Conservation (phyloP, 2,113 vertebrate species). For the Oryzias woworae region DNA sequence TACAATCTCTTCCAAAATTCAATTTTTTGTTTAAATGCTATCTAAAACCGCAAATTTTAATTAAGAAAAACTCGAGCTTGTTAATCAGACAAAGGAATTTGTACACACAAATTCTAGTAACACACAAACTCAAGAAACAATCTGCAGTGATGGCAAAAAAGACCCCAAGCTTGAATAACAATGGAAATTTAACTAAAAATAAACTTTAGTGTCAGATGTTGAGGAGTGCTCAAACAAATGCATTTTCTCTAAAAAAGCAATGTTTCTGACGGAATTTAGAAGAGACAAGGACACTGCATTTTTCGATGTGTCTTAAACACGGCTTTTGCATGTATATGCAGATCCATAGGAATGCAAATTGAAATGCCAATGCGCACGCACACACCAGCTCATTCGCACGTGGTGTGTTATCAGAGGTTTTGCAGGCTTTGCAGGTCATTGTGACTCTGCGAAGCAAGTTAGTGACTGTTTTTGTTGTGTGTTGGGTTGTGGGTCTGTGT, state of each 20-base stretch:
- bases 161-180: no score
- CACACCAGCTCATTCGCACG: constrained; percentile 30
- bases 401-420: constrained; percentile 91
- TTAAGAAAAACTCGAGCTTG: background rate
- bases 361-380: constrained; percentile 3
- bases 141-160: no score
- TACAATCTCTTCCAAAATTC: background rate
- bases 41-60: background rate
- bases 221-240: no score
- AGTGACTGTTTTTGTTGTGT: constrained; percentile 80
- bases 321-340: constrained; percentile 28
- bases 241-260: no score
- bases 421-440: constrained; percentile 91
- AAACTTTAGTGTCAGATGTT: no score
- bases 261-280: background rate
- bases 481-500: constrained; percentile 15
- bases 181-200: no score
- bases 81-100: background rate
- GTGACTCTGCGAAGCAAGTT: constrained; percentile 91
- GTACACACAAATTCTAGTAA: no score
- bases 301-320: constrained; percentile 23
- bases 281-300: background rate
- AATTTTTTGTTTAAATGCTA: background rate
- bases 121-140: no score
- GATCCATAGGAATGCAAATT: constrained; percentile 51